Evolutionary conservation across 2,797 vertebrate genomes (phyloP).

Genomic region (Gallinago nigripennis): DNA sequence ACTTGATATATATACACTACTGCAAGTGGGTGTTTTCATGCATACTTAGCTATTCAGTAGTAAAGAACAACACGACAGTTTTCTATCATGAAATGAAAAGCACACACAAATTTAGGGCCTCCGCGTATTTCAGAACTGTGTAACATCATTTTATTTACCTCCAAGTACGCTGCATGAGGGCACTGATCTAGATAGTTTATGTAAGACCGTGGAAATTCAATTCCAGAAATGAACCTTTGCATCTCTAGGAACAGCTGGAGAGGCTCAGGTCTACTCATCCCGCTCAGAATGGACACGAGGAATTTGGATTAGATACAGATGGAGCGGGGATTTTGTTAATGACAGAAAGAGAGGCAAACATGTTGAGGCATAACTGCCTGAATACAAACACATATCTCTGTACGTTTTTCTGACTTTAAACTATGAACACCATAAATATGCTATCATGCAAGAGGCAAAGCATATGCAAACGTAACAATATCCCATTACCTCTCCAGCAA

Average conservation of each 20-base stretch:
- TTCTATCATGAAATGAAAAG: slow-evolving; percentile 25
- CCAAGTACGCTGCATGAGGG: not conserved
- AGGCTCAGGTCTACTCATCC: slow-evolving; percentile 48
- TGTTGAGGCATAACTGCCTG: slow-evolving; percentile 32
- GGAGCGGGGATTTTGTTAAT: slow-evolving; percentile 58
- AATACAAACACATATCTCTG: slow-evolving; percentile 19
- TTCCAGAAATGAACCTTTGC: slow-evolving; percentile 11
- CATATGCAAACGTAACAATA: not conserved
- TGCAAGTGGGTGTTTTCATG: not conserved
- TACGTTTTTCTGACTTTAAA: slow-evolving; percentile 39
- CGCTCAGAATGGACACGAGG: slow-evolving; percentile 31
- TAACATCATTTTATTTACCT: not conserved
- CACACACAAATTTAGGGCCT: not conserved
- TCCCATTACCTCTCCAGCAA: slow-evolving; percentile 52
- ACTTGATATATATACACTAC: not conserved
- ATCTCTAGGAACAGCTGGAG: slow-evolving; percentile 60
- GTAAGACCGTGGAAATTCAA: slow-evolving; percentile 5
- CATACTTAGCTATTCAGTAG: not conserved
- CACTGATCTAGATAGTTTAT: slow-evolving; percentile 12
- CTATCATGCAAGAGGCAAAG: slow-evolving; percentile 23
- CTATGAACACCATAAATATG: slow-evolving; percentile 35
- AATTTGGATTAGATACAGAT: slow-evolving; percentile 69
- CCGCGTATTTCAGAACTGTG: not conserved
- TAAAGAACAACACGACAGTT: not conserved
- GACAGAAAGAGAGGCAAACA: slow-evolving; percentile 44